phyloP scores from a whole-genome alignment of 2,888 invertebrate species.

The Acleris literana region DNA sequence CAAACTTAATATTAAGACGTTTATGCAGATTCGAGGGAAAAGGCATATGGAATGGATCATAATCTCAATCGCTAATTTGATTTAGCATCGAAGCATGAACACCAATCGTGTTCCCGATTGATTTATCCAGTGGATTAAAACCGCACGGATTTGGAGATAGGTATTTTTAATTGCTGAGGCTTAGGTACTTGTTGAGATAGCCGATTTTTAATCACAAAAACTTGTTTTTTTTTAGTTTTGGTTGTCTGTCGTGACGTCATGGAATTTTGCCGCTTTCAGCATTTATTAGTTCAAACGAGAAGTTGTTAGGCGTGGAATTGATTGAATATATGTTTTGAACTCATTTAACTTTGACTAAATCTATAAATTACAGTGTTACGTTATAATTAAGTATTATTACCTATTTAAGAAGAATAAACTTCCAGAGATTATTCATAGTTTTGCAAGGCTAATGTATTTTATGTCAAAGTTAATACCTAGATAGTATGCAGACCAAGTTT shows the following conservation, averaged over 20 bases:
- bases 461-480: no score
- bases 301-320: slow-evolving; percentile 23
- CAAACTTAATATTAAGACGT: slow-evolving; percentile 1
- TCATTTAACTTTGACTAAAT: slow-evolving; percentile 1
- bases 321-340: slow-evolving; percentile 22
- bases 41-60: slow-evolving; percentile 5
- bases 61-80: slow-evolving; percentile 25
- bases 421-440: no score
- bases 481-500: no score
- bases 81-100: slow-evolving; percentile 22
- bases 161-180: background rate
- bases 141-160: background rate
- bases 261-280: background rate
- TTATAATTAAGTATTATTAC: background rate
- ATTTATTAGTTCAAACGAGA: background rate
- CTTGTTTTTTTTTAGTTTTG: no score
- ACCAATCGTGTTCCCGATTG: slow-evolving; percentile 27
- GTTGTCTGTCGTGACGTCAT: background rate
- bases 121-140: slow-evolving; percentile 9
- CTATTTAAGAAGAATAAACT: background rate
- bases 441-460: no score
- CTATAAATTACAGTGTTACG: background rate
- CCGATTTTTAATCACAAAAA: no score
- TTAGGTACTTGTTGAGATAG: no score
- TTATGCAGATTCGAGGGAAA: slow-evolving; percentile 6